These are phyloP conservation scores for Onychorhynchus coronatus DNA, from an alignment of 2,113 vertebrate species.

Conservation along the genomic window DNA sequence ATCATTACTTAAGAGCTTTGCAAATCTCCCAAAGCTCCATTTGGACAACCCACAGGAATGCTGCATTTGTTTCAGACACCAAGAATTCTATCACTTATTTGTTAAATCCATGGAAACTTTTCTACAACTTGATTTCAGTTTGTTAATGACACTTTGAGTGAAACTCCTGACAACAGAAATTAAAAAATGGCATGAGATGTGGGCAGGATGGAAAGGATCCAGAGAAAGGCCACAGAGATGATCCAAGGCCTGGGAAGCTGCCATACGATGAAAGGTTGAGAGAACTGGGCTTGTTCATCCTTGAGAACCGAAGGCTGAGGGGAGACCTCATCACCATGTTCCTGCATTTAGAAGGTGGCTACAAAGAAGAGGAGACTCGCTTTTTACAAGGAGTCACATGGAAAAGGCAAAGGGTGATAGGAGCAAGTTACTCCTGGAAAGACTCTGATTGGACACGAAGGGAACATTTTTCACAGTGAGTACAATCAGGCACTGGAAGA, in stretches of 20 bases:
- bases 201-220: not conserved
- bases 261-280: not conserved
- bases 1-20: not conserved
- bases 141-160: not conserved
- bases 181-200: not conserved
- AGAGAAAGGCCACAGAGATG: not conserved
- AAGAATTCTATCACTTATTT: not conserved
- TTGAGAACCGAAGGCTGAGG: not conserved
- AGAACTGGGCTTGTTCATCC: not conserved
- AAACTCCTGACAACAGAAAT: not conserved
- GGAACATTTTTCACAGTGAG: not conserved
- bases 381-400: not conserved
- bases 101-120: not conserved
- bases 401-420: not conserved
- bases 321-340: not conserved
- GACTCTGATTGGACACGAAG: rapidly evolving
- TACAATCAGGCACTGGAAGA: not conserved
- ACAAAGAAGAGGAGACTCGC: not conserved
- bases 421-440: not conserved
- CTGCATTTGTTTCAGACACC: not conserved
- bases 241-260: not conserved
- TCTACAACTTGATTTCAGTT: not conserved
- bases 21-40: not conserved
- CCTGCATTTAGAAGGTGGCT: not conserved
- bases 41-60: not conserved